Percentiles rank a stretch among this genome's conserved stretches.
These are phyloP conservation scores for Diplodus puntazzo DNA, from an alignment of 2,797 vertebrate genomes.

Conservation along the genomic window DNA sequence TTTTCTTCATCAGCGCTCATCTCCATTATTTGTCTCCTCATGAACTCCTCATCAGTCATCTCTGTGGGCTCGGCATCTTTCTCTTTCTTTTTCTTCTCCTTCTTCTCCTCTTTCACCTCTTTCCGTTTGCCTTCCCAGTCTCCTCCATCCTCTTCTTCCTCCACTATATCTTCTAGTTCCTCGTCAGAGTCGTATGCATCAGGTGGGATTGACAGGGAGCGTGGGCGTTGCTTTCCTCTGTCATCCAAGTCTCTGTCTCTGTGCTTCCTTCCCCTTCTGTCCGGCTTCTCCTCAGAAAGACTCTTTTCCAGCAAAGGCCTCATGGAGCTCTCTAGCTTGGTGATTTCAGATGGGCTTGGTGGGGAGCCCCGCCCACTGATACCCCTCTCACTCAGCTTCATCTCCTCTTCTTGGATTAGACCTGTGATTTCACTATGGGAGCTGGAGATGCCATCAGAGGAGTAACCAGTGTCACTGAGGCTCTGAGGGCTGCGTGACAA, in stretches of 20 bases:
- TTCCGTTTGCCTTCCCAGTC: constrained; percentile 92
- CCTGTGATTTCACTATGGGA: constrained; percentile 99
- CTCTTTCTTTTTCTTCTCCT: constrained; percentile 89
- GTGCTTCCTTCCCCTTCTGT: constrained; percentile 83
- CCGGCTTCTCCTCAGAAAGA: constrained; percentile 82
- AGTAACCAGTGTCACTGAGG: constrained; percentile 98
- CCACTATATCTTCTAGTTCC: constrained; percentile 94
- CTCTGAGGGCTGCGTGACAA: constrained; percentile 97
- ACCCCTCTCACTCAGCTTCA: constrained; percentile 93
- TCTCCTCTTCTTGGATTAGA: constrained; percentile 95
- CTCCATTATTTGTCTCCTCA: constrained; percentile 97
- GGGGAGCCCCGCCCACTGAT: constrained; percentile 88
- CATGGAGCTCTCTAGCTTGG: constrained; percentile 94
- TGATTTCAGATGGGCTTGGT: constrained; percentile 94
- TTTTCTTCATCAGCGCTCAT: constrained; percentile 98
- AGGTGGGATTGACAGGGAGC: constrained; percentile 93
- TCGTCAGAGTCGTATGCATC: constrained; percentile 97
- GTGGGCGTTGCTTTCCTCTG: constrained; percentile 91
- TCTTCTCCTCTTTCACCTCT: constrained; percentile 88
- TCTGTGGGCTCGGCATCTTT: constrained; percentile 85
- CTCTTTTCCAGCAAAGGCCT: constrained; percentile 91
- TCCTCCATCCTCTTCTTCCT: constrained; percentile 92
- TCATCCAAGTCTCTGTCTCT: constrained; percentile 85
- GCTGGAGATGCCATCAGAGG: constrained; percentile 97
- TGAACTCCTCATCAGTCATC: constrained; percentile 95